phyloP scores from a whole-genome alignment of 2,113 vertebrate genomes.

The Sapayoa aenigma region DNA sequence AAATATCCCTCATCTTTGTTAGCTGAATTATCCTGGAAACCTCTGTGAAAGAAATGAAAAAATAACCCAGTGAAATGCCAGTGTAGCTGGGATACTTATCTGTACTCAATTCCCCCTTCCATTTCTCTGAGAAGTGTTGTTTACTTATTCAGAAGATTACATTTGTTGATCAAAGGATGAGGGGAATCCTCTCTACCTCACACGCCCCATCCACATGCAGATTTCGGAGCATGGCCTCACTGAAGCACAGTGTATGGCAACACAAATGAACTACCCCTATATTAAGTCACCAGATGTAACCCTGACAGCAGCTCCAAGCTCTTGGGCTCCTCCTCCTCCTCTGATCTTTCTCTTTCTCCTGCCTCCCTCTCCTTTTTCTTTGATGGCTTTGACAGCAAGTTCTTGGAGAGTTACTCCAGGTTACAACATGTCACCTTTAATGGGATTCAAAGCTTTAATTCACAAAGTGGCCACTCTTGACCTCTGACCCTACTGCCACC shows the following conservation, averaged over 20 bases:
- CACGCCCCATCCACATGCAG: not conserved
- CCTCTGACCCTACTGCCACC: slow-evolving; percentile 74
- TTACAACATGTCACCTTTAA: slow-evolving; percentile 74
- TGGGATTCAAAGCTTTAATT: slow-evolving; percentile 76
- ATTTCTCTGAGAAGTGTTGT: not conserved
- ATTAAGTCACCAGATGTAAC: slow-evolving; percentile 65
- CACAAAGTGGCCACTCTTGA: slow-evolving; percentile 81
- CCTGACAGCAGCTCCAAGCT: slow-evolving; percentile 47
- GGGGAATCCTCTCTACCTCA: not conserved
- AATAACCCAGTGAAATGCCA: not conserved
- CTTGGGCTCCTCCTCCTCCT: slow-evolving; percentile 46
- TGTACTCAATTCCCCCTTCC: not conserved
- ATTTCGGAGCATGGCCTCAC: not conserved
- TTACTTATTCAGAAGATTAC: slow-evolving; percentile 26
- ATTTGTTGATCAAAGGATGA: not conserved
- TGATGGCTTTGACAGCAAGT: slow-evolving; percentile 69
- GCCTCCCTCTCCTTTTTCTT: slow-evolving; percentile 54
- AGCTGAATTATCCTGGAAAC: not conserved
- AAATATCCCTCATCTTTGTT: not conserved
- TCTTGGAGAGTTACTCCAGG: slow-evolving; percentile 73
- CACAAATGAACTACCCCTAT: slow-evolving; percentile 41
- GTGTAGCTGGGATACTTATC: not conserved
- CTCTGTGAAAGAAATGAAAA: not conserved
- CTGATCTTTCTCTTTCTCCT: slow-evolving; percentile 57
- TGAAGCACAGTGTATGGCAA: not conserved